Percentiles rank a stretch among this genome's conserved stretches.
These are phyloP conservation scores for Gorilla gorilla DNA, from an alignment of 2,113 vertebrate species.

Conservation along the genomic window DNA sequence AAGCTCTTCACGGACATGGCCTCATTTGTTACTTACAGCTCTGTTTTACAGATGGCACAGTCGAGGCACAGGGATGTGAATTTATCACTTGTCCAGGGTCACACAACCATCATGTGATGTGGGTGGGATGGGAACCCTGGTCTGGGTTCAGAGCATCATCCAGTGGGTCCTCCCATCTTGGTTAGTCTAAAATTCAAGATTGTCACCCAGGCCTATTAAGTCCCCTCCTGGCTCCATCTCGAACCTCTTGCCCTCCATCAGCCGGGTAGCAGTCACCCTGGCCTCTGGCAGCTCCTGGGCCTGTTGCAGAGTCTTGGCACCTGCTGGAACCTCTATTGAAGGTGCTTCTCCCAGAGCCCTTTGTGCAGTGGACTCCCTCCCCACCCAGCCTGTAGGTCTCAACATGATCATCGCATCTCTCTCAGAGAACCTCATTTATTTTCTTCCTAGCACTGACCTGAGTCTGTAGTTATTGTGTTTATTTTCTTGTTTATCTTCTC, in stretches of 20 bases:
- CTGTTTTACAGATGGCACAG: background rate
- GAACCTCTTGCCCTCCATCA: fast-evolving
- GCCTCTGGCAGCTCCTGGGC: background rate
- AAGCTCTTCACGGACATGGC: background rate
- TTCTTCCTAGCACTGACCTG: background rate
- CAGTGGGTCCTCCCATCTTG: too few species aligned
- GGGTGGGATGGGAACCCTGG: background rate
- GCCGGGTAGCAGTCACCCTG: background rate
- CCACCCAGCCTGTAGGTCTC: background rate
- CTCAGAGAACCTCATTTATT: background rate
- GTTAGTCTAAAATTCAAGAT: background rate
- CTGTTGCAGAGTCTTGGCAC: background rate
- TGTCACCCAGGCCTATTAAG: background rate
- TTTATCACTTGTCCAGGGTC: background rate
- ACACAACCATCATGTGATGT: background rate
- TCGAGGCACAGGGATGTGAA: background rate
- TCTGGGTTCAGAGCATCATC: background rate
- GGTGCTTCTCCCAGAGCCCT: background rate
- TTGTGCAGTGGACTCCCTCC: too few species aligned
- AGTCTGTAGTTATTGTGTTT: background rate
- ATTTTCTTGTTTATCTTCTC: background rate
- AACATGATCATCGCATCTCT: background rate
- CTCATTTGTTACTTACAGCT: background rate
- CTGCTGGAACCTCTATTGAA: background rate
- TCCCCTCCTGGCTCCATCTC: background rate